A percentile compares a stretch with the other conserved stretches of the same genome.
Evolutionary conservation across 2,113 vertebrate species (phyloP).

Genomic region (Carassius auratus): DNA sequence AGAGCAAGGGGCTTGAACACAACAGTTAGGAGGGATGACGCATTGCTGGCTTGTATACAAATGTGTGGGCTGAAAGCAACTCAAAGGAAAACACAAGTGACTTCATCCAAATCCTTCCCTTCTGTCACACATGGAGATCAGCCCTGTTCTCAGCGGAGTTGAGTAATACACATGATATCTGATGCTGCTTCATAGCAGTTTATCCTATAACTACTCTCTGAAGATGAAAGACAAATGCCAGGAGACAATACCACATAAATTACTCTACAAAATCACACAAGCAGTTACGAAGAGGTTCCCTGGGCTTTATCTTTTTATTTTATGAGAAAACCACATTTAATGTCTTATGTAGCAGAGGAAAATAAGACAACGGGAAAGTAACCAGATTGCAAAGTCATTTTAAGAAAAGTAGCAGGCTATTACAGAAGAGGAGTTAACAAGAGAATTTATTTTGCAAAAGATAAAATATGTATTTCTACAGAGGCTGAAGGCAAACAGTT

Average conservation of each 20-base stretch:
- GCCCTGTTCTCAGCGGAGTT: neutral
- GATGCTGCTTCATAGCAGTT: slow-evolving; percentile 2
- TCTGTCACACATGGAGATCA: slow-evolving; percentile 22
- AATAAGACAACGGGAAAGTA: slow-evolving; percentile 31
- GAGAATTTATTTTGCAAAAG: slow-evolving; percentile 14
- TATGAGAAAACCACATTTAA: neutral
- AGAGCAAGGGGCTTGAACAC: neutral
- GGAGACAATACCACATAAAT: slow-evolving; percentile 1
- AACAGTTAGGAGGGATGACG: slow-evolving; percentile 5
- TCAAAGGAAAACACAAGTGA: slow-evolving; percentile 22
- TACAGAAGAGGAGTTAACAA: neutral
- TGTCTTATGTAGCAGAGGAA: neutral
- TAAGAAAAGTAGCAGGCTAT: slow-evolving; percentile 9
- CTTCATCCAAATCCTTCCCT: slow-evolving; percentile 15
- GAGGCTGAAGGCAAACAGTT: slow-evolving; percentile 22
- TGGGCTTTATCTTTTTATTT: neutral
- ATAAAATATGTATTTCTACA: slow-evolving; percentile 28
- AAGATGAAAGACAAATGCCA: neutral
- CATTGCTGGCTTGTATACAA: slow-evolving; percentile 27
- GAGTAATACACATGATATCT: slow-evolving; percentile 28
- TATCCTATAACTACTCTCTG: slow-evolving; percentile 9
- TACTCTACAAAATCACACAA: neutral
- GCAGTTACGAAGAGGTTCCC: neutral
- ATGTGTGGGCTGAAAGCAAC: slow-evolving; percentile 23
- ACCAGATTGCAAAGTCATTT: slow-evolving; percentile 46